Conservation (phyloP, 2,797 vertebrate genomes). For the Cryptoblepharus egeriae region DNA sequence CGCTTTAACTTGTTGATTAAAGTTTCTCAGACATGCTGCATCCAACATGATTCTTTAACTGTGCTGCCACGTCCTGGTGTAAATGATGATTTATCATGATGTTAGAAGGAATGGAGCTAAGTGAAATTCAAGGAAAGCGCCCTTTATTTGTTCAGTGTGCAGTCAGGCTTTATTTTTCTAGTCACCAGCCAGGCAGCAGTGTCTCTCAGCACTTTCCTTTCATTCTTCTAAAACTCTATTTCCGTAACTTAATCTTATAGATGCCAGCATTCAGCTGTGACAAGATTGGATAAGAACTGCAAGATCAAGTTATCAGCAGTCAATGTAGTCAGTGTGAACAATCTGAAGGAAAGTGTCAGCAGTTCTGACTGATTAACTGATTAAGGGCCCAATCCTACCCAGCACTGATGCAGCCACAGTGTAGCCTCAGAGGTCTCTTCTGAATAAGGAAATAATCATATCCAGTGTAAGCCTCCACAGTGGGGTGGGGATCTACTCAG, state of each 20-base stretch:
- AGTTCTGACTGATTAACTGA: constrained; percentile 19
- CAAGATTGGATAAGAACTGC: constrained; percentile 51
- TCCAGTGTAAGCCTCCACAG: no score
- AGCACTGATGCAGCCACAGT: no score
- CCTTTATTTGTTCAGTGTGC: constrained; percentile 50
- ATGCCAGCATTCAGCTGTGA: constrained; percentile 72
- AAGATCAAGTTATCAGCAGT: constrained; percentile 60
- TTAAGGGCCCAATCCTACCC: no score
- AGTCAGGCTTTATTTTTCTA: constrained; percentile 59
- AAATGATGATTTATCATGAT: constrained; percentile 60
- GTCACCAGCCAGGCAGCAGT: constrained; percentile 42
- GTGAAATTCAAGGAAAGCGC: constrained; percentile 55
- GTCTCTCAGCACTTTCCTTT: constrained; percentile 50
- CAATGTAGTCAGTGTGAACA: constrained; percentile 58
- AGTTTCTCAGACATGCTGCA: constrained; percentile 36
- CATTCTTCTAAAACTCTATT: constrained; percentile 67
- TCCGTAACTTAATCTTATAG: constrained; percentile 67
- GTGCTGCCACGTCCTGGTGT: constrained; percentile 22
- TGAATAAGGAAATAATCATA: no score
- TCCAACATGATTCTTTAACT: constrained; percentile 45
- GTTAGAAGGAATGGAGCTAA: constrained; percentile 46
- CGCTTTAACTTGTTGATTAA: constrained; percentile 39
- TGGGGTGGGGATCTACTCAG: no score
- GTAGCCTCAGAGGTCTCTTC: no score
- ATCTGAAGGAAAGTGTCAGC: constrained; percentile 48